Conservation (phyloP, 2,888 invertebrate species). For the Eupithecia tripunctaria region DNA sequence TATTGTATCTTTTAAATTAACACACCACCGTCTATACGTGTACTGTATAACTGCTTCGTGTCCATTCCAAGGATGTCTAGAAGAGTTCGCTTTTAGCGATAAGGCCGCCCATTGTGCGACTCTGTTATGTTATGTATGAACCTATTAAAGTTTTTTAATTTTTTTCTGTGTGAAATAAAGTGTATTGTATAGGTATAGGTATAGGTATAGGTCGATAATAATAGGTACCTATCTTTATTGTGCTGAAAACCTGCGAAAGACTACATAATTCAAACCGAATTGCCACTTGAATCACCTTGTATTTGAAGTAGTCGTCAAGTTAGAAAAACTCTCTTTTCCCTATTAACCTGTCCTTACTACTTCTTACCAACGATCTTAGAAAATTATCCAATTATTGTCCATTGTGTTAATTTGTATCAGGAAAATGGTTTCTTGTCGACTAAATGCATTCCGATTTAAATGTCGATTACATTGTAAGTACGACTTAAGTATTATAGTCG, state of each 20-base stretch:
- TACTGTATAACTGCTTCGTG: no score
- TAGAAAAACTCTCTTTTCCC: background rate
- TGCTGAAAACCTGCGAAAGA: background rate
- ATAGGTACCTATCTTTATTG: background rate
- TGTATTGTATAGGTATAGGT: no score
- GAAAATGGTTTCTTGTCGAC: background rate
- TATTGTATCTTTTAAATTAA: no score
- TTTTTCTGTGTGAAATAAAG: no score
- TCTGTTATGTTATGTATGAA: no score
- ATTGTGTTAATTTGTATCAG: constrained; percentile 14
- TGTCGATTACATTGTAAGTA: background rate
- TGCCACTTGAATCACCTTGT: background rate
- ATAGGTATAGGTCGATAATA: background rate
- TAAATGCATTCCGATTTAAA: background rate
- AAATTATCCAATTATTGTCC: constrained; percentile 19
- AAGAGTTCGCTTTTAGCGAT: no score
- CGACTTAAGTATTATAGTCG: background rate
- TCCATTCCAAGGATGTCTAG: no score
- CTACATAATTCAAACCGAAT: background rate
- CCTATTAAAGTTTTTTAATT: no score
- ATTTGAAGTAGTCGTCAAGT: background rate
- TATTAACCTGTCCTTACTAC: background rate
- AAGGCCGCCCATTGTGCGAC: no score
- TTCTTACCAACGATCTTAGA: background rate
- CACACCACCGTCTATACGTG: no score